A percentile compares a stretch with the other conserved stretches of the same genome.
Conservation (phyloP, 2,113 vertebrate species). For the Larimichthys polyactis region DNA sequence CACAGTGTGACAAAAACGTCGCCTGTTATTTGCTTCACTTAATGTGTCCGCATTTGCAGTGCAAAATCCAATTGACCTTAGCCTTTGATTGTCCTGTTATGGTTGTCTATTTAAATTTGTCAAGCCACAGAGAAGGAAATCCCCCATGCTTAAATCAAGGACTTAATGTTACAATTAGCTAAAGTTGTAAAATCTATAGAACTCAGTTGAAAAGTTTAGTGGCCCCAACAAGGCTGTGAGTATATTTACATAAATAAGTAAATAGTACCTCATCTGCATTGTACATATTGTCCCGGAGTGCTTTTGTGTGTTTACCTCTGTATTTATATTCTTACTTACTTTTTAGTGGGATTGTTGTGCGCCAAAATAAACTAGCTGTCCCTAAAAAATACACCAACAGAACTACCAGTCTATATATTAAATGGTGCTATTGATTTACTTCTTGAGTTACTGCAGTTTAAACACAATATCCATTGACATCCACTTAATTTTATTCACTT, state of each 20-base stretch:
- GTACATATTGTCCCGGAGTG: neutral
- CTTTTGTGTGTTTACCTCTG: neutral
- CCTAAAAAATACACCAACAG: neutral
- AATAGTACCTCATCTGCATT: neutral
- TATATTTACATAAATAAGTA: neutral
- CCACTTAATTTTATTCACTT: neutral
- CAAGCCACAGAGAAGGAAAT: constrained; percentile 7
- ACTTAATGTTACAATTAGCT: neutral
- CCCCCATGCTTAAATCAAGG: neutral
- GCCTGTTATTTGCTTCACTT: neutral
- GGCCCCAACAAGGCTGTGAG: neutral
- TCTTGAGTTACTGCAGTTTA: neutral
- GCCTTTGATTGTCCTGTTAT: neutral
- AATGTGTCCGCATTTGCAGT: neutral
- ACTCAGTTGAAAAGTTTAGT: neutral
- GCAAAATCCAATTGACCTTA: constrained; percentile 12
- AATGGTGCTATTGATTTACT: neutral
- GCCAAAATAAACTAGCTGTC: neutral
- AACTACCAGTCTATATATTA: neutral
- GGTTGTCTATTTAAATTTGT: constrained; percentile 4
- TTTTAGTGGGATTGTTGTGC: neutral
- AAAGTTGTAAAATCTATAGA: neutral
- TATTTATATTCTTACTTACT: neutral
- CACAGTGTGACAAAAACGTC: neutral
- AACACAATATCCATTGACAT: neutral